A percentile compares a stretch with the other conserved stretches of the same genome.
Conservation (phyloP, 2,888 invertebrate genomes). For the Papilio demoleus region DNA sequence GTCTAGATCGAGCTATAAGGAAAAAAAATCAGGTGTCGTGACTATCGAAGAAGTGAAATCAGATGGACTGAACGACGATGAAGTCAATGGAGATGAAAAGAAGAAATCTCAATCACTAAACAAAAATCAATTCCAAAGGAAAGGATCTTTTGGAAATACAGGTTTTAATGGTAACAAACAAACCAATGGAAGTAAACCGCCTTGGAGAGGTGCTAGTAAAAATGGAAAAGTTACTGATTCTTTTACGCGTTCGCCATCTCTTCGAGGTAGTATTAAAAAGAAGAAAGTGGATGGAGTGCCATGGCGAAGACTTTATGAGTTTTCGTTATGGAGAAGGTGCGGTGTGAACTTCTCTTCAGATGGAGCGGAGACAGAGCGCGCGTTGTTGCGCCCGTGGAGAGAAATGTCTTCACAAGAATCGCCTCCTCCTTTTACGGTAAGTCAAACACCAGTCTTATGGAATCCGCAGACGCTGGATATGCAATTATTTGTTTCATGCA, state of each 20-base stretch:
- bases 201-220: constrained; percentile 75
- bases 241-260: constrained; percentile 70
- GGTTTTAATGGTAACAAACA: constrained; percentile 62
- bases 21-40: constrained; percentile 74
- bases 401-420: constrained; percentile 67
- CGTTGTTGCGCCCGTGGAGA: constrained; percentile 71
- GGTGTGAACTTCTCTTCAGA: constrained; percentile 75
- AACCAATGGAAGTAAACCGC: constrained; percentile 70
- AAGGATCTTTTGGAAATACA: constrained; percentile 61
- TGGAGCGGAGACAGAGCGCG: constrained; percentile 73
- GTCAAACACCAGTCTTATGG: constrained; percentile 58
- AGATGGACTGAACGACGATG: constrained; percentile 70
- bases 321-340: constrained; percentile 82
- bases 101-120: constrained; percentile 60
- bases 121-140: constrained; percentile 64
- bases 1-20: constrained; percentile 72
- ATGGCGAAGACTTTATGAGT: constrained; percentile 83
- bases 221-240: constrained; percentile 64
- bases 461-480: constrained; percentile 57
- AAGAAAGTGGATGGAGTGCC: constrained; percentile 72
- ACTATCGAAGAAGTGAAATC: constrained; percentile 80
- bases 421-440: constrained; percentile 69
- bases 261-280: constrained; percentile 76
- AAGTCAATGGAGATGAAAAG: constrained; percentile 72
- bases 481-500: constrained; percentile 62